Percentiles rank a stretch among this genome's conserved stretches.
These are phyloP conservation scores for Sus scrofa DNA, from an alignment of 2,113 vertebrate species.

Conservation along the genomic window DNA sequence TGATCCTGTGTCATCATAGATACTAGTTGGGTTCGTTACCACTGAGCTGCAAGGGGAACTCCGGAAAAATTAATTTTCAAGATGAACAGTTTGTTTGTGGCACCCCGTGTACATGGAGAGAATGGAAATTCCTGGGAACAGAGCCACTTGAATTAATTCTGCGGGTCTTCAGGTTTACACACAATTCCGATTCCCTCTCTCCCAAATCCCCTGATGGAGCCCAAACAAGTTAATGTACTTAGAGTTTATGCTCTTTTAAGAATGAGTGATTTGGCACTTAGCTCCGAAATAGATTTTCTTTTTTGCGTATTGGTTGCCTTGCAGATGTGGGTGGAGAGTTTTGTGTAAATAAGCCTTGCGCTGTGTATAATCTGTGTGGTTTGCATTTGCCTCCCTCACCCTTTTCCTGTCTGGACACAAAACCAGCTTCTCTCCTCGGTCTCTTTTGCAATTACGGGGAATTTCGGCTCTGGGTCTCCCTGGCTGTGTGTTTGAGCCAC, in stretches of 20 bases:
- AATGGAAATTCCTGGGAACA: accelerated
- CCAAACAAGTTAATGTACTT: no score
- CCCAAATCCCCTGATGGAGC: not conserved
- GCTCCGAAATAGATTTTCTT: not conserved
- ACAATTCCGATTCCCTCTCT: not conserved
- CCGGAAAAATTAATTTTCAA: not conserved
- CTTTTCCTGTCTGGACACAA: not conserved
- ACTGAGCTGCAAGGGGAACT: no score
- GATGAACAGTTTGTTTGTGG: accelerated
- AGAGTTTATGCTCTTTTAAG: no score
- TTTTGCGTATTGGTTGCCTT: not conserved
- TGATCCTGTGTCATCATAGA: no score
- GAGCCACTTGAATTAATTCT: accelerated
- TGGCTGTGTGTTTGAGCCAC: no score
- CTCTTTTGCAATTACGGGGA: not conserved
- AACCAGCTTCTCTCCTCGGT: not conserved
- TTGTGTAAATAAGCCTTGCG: not conserved
- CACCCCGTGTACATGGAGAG: accelerated
- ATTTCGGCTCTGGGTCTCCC: not conserved
- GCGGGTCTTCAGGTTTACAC: accelerated
- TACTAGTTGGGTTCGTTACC: no score
- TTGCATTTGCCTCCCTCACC: not conserved
- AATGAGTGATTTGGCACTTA: not conserved
- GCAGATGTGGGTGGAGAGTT: not conserved
- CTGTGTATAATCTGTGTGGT: not conserved